Evolutionary conservation across 2,888 invertebrate genomes (phyloP), one percentile per base, ranked within the genome.

Genomic region (Polydrusus cervinus): DNA sequence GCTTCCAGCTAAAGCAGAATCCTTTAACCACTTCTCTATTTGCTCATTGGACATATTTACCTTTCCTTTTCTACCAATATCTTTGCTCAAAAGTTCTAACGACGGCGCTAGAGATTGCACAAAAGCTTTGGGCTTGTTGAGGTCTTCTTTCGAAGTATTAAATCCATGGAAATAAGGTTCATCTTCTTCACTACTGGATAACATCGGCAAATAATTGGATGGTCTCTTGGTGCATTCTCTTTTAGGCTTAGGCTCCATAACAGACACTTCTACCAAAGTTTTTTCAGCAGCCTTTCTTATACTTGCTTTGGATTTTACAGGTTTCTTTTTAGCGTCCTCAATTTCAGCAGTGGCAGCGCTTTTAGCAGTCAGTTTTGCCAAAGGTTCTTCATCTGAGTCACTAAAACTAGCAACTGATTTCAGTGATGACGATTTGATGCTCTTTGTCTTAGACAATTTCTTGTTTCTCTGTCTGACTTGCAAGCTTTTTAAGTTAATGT

Each of bases 11-110:
- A 87, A 76, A 0, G 85, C 87, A 49, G 86, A 87, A 25, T 86
- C 86, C 77, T 88, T 88, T 10, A 87, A 81, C 92, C 92, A 92
- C 80, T 92, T 91, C 79, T 92, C 92, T 53, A 92, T 92, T 84
- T 92, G 91, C 81, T 92, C 92, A 45, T 90, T 91, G 0, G 92
- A 92, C 92, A 92, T 92, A 81, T 92, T 92, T 0, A 92, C 91
- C 82, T 91, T 78, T 6, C 69, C 76, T 68, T 78, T 78, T 61
- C 87, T 84, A 16, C 86, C 86, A 0, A 87, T 82, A 61, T 86
- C 87, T 80, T 86, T 86, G 71, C 80, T 83, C n/a, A 84, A 80
- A 25, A 86, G 79, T 86, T 89, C 77, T 83, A 88, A 57, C 81
- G 87, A 82, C 13, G 80, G 82, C 2, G 78, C 80, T 1, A 76